Evolutionary conservation across 2,113 vertebrate species (phyloP).

Genomic region (Andinoacara biseriatus): DNA sequence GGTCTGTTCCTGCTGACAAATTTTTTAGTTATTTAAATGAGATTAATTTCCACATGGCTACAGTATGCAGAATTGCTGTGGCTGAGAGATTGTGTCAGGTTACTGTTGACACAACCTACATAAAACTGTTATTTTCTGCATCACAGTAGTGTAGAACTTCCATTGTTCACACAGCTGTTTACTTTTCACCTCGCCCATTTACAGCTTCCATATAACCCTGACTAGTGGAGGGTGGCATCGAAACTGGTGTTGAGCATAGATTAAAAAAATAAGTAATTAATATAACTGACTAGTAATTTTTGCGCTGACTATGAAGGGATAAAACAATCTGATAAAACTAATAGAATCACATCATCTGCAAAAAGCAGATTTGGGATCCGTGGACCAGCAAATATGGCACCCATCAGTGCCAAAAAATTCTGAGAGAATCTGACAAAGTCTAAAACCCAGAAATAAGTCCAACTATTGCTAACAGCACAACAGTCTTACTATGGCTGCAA

Average conservation of each 20-base stretch:
- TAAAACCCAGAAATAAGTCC: background rate
- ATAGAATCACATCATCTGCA: background rate
- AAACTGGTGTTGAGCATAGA: background rate
- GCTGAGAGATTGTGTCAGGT: background rate
- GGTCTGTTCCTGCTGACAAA: background rate
- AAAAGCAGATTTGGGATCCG: background rate
- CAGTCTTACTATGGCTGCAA: background rate
- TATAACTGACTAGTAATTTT: background rate
- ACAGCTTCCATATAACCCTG: background rate
- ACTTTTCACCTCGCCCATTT: too few species aligned
- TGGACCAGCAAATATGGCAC: background rate
- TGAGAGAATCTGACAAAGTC: background rate
- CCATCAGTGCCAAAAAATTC: background rate
- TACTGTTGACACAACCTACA: background rate
- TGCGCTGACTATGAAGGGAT: background rate
- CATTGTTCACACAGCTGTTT: background rate
- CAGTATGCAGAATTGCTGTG: too few species aligned
- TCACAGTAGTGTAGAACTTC: background rate
- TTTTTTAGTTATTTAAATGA: too few species aligned
- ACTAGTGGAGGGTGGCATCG: background rate
- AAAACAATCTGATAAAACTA: background rate
- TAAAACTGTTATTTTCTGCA: background rate
- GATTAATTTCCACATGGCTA: too few species aligned
- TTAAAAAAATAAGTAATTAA: background rate
- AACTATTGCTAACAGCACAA: background rate